Evolutionary conservation across 2,113 vertebrate species (phyloP).

Genomic region (Myiozetetes cayanensis): DNA sequence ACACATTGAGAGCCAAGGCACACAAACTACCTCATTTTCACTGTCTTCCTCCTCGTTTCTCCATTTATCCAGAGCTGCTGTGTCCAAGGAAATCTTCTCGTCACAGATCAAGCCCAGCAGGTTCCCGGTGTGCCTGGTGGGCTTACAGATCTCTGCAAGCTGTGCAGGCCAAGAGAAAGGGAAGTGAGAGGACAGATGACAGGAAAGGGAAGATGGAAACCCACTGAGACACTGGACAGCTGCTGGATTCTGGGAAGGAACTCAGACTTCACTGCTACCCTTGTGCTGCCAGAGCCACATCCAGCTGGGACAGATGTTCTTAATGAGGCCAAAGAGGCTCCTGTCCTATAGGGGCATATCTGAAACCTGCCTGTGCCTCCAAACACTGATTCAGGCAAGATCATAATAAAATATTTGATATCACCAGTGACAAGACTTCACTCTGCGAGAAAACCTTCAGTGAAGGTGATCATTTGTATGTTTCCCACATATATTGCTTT

Average conservation of each 20-base stretch:
- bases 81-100: slow-evolving; percentile 59
- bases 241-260: neutral
- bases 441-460: neutral
- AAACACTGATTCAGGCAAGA: neutral
- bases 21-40: slow-evolving; percentile 63
- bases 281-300: neutral
- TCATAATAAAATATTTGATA: too few species aligned
- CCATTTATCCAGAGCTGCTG: slow-evolving; percentile 48
- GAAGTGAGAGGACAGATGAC: neutral
- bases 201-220: neutral
- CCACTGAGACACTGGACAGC: neutral
- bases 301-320: neutral
- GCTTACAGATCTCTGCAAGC: neutral
- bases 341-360: neutral
- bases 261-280: neutral
- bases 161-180: neutral
- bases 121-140: neutral
- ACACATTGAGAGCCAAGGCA: neutral
- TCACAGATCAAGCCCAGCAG: slow-evolving; percentile 62
- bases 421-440: neutral
- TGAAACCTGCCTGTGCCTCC: neutral
- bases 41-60: slow-evolving; percentile 69
- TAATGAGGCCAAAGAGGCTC: neutral
- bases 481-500: neutral
- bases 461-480: neutral